phyloP scores from a whole-genome alignment of 2,888 invertebrate genomes.

The Actias luna region DNA sequence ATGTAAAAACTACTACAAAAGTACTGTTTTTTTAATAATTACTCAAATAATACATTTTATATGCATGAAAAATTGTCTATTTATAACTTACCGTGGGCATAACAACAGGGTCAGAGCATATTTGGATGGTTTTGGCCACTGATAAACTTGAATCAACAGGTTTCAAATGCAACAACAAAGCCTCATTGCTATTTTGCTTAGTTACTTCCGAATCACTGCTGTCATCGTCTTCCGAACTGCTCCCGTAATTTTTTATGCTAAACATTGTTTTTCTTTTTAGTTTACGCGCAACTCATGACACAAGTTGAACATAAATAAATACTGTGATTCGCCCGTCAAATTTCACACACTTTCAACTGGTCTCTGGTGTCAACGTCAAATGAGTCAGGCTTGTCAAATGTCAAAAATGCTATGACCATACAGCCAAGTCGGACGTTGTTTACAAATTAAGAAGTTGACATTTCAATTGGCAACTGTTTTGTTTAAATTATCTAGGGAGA shows the following conservation, averaged over 20 bases:
- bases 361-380: background rate
- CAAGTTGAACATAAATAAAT: background rate
- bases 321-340: background rate
- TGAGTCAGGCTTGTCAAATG: too few species aligned
- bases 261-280: constrained; percentile 77
- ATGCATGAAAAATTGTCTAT: background rate
- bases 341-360: background rate
- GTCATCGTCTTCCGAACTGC: constrained; percentile 87
- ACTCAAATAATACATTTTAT: too few species aligned
- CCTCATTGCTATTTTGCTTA: constrained; percentile 64
- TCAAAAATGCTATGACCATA: too few species aligned
- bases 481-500: too few species aligned
- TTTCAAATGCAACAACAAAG: constrained; percentile 76
- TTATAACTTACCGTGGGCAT: constrained; percentile 85
- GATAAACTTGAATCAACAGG: constrained; percentile 82
- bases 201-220: constrained; percentile 52
- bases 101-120: constrained; percentile 92
- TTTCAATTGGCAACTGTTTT: too few species aligned
- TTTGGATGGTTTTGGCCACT: constrained; percentile 83
- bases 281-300: constrained; percentile 1
- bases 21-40: too few species aligned
- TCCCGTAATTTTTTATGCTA: constrained; percentile 87
- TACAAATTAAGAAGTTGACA: too few species aligned
- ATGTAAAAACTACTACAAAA: too few species aligned
- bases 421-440: too few species aligned